These are phyloP conservation scores for Philonicus albiceps DNA, from an alignment of 2,888 invertebrate species.

Conservation along the genomic window DNA sequence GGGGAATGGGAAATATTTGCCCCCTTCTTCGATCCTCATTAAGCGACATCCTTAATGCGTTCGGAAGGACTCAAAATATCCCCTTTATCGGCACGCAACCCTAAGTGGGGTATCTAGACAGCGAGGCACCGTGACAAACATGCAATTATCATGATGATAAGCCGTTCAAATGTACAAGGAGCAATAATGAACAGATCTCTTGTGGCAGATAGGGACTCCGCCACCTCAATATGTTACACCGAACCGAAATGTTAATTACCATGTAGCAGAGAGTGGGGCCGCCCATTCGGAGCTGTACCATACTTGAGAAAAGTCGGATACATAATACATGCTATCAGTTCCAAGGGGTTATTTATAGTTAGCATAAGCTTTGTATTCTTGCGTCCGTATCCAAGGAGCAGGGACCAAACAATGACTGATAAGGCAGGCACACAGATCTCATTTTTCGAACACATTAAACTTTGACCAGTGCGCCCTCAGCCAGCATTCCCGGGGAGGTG, in stretches of 20 bases:
- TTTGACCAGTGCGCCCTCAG: slow-evolving; percentile 20
- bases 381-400: neutral
- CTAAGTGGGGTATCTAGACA: neutral
- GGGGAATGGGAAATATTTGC: neutral
- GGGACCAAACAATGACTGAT: slow-evolving; percentile 20
- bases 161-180: slow-evolving; percentile 35
- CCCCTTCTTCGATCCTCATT: slow-evolving; percentile 9
- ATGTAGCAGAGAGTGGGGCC: slow-evolving; percentile 8
- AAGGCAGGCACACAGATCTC: slow-evolving; percentile 17
- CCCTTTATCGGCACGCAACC: slow-evolving; percentile 26
- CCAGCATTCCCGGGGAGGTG: neutral
- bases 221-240: slow-evolving; percentile 24
- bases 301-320: neutral
- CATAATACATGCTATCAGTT: neutral
- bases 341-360: slow-evolving; percentile 30
- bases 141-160: slow-evolving; percentile 41
- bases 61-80: neutral
- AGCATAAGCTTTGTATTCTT: slow-evolving; percentile 10
- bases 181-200: slow-evolving; percentile 30
- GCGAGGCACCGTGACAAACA: slow-evolving; percentile 23
- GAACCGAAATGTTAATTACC: slow-evolving; percentile 30
- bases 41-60: slow-evolving; percentile 1
- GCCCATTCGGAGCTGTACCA: neutral
- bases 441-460: slow-evolving; percentile 32
- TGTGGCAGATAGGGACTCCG: neutral